Base-by-base conservation (phyloP, 2,797 vertebrate species). In the Oryzias dopingdopingensis region DNA sequence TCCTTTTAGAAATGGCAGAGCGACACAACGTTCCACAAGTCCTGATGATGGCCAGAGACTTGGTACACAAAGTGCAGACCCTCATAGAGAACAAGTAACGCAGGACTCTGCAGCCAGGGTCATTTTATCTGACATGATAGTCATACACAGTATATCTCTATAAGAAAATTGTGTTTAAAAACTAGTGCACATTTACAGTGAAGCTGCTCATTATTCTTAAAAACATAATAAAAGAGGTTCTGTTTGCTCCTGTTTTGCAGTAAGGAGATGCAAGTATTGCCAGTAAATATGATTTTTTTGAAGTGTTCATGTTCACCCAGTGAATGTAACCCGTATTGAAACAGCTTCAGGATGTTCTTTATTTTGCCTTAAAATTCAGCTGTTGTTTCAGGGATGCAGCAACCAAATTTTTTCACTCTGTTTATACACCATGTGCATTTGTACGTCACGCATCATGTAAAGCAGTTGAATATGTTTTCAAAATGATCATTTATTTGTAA, bases 11-110 rank as follows among this genome's bases (percentile, higher is more conserved):
- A 87, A 99, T 99, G 97, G 97, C 97, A 0, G 97, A 99, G 73
- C 87, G 91, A 18, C 97, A 99, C 84, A 92, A 95, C 48, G 93
- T 95, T 54, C 94, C 94, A 4, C 93, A 95, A 81, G 91, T 99
- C 68, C 87, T 97, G 85, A 93, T 91, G 81, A 94, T 96, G 89
- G 96, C 97, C 43, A 92, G 95, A 62, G 95, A 98, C 81, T 85
- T 99, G 10, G 97, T 98, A 65, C 92, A 94, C 75, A 98, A 98
- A 86, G 97, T 99, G 50, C 97, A 99, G 92, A 97, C 93, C 0
- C 93, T 99, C 72, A 98, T 99, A 0, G 96, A 99, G 86, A 99
- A 99, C 92, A 98, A 99, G 86, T 99, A 91, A 96, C 52, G 55
- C 16, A 14, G 17, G 49, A 44, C 13, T 42, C 52, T 29, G n/a